Percentiles rank a stretch among this genome's conserved stretches.
phyloP scores from a whole-genome alignment of 2,797 vertebrate genomes.

The Acanthurus lineatus region DNA sequence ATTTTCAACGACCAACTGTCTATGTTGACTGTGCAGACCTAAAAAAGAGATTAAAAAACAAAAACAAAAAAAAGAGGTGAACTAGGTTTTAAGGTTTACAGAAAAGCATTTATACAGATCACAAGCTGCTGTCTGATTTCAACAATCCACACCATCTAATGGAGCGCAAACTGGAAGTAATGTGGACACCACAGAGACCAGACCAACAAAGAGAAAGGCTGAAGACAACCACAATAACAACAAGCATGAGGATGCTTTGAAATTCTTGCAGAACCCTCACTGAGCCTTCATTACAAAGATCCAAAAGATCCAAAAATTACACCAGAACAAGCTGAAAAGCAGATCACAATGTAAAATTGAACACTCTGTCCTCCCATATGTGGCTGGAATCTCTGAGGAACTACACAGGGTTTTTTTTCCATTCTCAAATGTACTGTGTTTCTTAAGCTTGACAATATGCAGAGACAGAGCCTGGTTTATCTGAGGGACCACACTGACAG shows the following conservation, averaged over 20 bases:
- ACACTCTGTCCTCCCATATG: constrained; percentile 8
- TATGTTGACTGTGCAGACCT: neutral
- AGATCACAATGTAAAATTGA: neutral
- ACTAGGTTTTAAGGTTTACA: constrained; percentile 27
- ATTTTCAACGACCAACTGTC: neutral
- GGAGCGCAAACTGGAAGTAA: constrained; percentile 25
- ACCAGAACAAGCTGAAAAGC: constrained; percentile 6
- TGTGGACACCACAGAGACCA: constrained; percentile 5
- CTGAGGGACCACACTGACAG: neutral
- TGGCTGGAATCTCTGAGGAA: neutral
- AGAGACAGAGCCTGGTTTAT: constrained; percentile 14
- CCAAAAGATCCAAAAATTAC: neutral
- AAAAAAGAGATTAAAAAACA: neutral
- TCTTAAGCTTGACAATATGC: neutral
- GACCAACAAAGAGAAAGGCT: neutral
- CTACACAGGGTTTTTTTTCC: neutral
- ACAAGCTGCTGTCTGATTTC: constrained; percentile 17
- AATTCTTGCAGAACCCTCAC: constrained; percentile 8
- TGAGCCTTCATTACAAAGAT: constrained; percentile 15
- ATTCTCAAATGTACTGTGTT: neutral
- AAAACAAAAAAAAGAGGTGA: neutral
- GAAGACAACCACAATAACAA: constrained; percentile 6
- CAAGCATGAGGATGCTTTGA: constrained; percentile 1
- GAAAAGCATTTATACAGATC: constrained; percentile 54
- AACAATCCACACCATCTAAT: constrained; percentile 8